Percentiles rank a stretch among this genome's conserved stretches.
Evolutionary conservation across 1,140 invertebrate species (phyloP).

Genomic region (Melitaea cinxia): DNA sequence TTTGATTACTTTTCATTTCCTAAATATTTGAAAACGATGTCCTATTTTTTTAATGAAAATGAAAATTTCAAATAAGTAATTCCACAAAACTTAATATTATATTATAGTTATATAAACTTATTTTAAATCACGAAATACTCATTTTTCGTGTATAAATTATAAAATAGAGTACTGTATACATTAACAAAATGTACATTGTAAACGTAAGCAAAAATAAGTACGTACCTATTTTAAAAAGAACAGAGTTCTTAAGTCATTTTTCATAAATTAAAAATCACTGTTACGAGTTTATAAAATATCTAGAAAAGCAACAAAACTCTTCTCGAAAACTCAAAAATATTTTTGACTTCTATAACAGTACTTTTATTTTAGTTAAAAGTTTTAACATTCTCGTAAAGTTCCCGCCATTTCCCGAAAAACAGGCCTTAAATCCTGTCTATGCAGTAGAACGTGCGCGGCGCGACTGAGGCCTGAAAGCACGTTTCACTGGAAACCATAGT

Average conservation of each 20-base stretch:
- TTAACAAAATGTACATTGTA: no score
- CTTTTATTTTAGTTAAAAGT: slow-evolving; percentile 42
- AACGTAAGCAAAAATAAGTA: background rate
- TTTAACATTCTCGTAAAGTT: slow-evolving; percentile 69
- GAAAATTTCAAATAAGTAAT: no score
- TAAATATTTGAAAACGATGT: no score
- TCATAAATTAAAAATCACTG: background rate
- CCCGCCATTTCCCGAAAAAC: slow-evolving; percentile 56
- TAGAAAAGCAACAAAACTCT: background rate
- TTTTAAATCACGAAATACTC: no score
- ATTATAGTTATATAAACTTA: no score
- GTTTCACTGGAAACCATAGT: slow-evolving; percentile 56
- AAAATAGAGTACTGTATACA: no score
- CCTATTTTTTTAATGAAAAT: no score
- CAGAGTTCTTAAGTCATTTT: background rate
- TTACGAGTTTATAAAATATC: background rate
- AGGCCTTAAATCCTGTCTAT: slow-evolving; percentile 45
- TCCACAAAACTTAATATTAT: no score
- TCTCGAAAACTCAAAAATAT: background rate
- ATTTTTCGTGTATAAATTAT: no score
- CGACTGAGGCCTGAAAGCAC: slow-evolving; percentile 76
- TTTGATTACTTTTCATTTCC: no score
- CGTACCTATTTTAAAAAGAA: background rate
- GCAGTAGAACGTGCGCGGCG: slow-evolving; percentile 63
- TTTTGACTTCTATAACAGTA: background rate